Percentiles rank a stretch among this genome's conserved stretches.
phyloP scores from a whole-genome alignment of 2,113 vertebrate genomes.

The Pheucticus melanocephalus region DNA sequence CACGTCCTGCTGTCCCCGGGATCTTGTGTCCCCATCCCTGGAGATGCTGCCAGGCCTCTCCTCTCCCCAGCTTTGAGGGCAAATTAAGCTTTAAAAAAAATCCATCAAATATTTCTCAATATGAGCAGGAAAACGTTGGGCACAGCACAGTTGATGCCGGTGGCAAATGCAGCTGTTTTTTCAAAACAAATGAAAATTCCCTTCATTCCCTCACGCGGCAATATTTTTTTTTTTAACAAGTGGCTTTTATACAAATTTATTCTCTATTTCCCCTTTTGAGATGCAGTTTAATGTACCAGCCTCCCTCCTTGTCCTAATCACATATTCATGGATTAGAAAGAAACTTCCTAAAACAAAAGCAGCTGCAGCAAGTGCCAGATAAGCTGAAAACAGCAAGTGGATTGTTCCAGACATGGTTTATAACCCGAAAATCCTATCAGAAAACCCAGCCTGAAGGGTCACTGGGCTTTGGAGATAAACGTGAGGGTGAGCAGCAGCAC shows the following conservation, averaged over 20 bases:
- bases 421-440: not conserved
- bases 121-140: accelerated
- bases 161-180: not conserved
- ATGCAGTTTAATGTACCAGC: not conserved
- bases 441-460: slow-evolving; percentile 1
- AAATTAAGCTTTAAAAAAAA: not conserved
- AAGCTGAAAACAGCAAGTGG: not conserved
- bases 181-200: not conserved
- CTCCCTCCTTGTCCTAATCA: not conserved
- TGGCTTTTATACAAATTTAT: not conserved
- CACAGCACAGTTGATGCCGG: accelerated
- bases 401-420: not conserved
- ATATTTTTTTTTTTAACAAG: too few relatives aligned
- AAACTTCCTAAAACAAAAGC: not conserved
- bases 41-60: not conserved
- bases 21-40: not conserved
- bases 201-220: accelerated
- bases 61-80: accelerated
- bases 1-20: not conserved
- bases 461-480: not conserved
- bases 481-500: not conserved
- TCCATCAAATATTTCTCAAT: not conserved
- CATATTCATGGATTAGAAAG: not conserved
- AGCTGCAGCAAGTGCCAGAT: not conserved
- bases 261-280: not conserved